Percentiles rank a stretch among this genome's conserved stretches.
These are phyloP conservation scores for Neodiprion lecontei DNA, from an alignment of 1,140 invertebrate genomes.

Conservation along the genomic window DNA sequence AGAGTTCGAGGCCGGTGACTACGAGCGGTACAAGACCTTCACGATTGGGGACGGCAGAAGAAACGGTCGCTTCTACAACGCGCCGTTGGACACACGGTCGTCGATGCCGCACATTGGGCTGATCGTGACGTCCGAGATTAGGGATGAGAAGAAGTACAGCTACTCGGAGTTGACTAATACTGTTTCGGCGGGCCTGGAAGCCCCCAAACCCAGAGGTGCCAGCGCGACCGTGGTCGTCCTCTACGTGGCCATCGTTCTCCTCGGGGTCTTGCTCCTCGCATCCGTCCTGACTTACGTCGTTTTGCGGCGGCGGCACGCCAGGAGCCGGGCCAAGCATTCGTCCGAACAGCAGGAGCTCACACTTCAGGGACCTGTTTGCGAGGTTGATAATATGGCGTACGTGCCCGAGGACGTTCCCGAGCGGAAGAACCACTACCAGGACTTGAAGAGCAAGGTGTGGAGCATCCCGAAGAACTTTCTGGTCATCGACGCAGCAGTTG, in stretches of 20 bases:
- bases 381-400: conserved; percentile 67
- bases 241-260: conserved; percentile 68
- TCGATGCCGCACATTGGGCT: conserved; percentile 68
- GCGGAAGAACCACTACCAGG: conserved; percentile 73
- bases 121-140: conserved; percentile 73
- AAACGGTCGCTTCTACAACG: conserved; percentile 82
- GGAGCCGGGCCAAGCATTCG: conserved; percentile 57
- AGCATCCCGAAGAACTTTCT: conserved; percentile 75
- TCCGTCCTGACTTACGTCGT: conserved; percentile 69
- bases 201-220: conserved; percentile 49
- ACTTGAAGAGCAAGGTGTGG: conserved; percentile 76
- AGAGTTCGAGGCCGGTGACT: conserved; percentile 68
- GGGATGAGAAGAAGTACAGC: conserved; percentile 68
- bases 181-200: conserved; percentile 55
- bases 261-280: conserved; percentile 65
- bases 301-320: conserved; percentile 63
- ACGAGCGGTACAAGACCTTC: conserved; percentile 70
- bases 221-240: conserved; percentile 60
- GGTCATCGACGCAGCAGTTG: conserved; percentile 69
- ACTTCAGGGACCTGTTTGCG: conserved; percentile 70
- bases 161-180: conserved; percentile 69
- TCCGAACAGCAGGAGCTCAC: conserved; percentile 73
- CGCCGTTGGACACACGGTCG: conserved; percentile 69
- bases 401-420: conserved; percentile 75
- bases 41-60: conserved; percentile 76